These are phyloP conservation scores for Mustela erminea DNA, from an alignment of 2,797 vertebrate genomes.

Conservation along the genomic window DNA sequence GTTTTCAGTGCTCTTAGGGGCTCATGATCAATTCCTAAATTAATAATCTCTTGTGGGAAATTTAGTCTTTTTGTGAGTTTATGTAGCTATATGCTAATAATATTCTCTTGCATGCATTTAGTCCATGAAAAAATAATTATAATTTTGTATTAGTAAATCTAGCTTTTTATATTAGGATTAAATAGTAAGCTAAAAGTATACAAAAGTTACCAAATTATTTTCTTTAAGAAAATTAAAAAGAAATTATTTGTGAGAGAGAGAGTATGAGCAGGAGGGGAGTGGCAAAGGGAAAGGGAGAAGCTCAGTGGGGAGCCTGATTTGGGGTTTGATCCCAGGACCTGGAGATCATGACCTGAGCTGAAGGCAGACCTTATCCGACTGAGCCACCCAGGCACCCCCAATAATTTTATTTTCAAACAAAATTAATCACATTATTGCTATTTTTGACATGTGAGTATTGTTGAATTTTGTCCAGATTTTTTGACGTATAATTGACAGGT, in stretches of 20 bases:
- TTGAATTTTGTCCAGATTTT: background rate
- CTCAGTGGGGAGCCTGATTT: background rate
- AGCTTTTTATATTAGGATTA: background rate
- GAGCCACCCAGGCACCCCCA: background rate
- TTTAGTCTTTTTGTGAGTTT: background rate
- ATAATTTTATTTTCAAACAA: background rate
- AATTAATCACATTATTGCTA: background rate
- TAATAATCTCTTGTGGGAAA: background rate
- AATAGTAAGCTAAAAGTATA: background rate
- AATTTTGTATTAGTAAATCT: background rate
- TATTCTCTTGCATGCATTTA: background rate
- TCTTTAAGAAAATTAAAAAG: background rate
- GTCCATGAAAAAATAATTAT: background rate
- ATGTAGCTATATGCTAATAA: background rate
- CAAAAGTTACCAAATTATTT: background rate
- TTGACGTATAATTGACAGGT: background rate
- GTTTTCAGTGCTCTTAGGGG: background rate
- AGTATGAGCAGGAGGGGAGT: background rate
- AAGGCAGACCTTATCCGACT: background rate
- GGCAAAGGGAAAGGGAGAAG: background rate
- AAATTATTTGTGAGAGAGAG: background rate
- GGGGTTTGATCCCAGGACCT: background rate
- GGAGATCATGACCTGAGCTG: background rate
- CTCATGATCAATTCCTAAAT: background rate
- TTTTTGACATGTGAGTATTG: background rate